phyloP scores from a whole-genome alignment of 2,797 vertebrate genomes.

The Rhyacichthys aspro region DNA sequence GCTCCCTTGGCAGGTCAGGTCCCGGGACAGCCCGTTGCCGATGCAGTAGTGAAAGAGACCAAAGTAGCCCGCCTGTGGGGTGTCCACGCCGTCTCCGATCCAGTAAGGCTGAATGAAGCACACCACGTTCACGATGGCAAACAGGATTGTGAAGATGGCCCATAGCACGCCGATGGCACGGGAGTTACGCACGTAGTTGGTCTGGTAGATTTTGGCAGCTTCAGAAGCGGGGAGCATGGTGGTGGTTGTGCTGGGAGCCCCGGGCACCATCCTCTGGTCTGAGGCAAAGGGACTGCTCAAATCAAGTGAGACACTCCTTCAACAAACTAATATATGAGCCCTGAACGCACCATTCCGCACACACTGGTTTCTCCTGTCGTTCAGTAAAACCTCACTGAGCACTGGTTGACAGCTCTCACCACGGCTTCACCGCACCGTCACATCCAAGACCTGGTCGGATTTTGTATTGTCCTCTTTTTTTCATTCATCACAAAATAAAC shows the following conservation, averaged over 20 bases:
- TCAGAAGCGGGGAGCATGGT: constrained; percentile 95
- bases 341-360: constrained; percentile 4
- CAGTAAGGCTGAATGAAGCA: constrained; percentile 99
- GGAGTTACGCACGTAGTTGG: constrained; percentile 98
- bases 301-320: constrained; percentile 22
- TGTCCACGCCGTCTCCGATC: constrained; percentile 97
- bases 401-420: constrained; percentile 9
- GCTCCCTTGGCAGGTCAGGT: constrained; percentile 94
- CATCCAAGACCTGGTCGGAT: constrained; percentile 32
- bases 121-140: constrained; percentile 98
- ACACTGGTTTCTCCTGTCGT: constrained; percentile 16
- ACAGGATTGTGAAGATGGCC: constrained; percentile 99
- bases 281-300: constrained; percentile 18
- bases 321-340: constrained; percentile 40
- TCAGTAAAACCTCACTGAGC: neutral
- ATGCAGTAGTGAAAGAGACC: constrained; percentile 99
- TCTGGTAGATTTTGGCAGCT: constrained; percentile 97
- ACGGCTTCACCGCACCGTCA: constrained; percentile 43
- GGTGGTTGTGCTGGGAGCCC: constrained; percentile 77
- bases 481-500: constrained; percentile 46
- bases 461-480: constrained; percentile 16
- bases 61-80: constrained; percentile 96
- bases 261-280: constrained; percentile 79
- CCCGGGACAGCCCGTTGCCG: constrained; percentile 91
- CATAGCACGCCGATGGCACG: constrained; percentile 97